Base-by-base conservation (phyloP, 2,113 vertebrate genomes). In the Podarcis raffonei region DNA sequence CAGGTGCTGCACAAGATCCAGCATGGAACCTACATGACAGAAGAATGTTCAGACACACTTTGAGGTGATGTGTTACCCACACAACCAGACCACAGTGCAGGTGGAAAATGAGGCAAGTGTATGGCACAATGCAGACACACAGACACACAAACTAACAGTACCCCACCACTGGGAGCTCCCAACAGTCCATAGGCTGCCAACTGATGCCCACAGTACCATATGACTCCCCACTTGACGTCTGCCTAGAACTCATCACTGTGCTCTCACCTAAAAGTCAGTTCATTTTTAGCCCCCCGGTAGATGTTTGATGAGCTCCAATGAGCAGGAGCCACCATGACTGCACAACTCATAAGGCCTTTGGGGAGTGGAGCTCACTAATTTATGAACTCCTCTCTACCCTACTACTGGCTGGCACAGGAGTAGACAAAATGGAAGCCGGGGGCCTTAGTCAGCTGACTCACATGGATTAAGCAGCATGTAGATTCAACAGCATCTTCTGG, bases 1-100 rank as follows among this genome's bases (percentile, higher is more conserved):
- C 95, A 98, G 97, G 91, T 97, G 97, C 93, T 98, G 97, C 95
- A 98, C 97, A 92, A 98, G 97, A 95, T 98, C 97, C 96, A 89
- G 96, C 97, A 97, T 97, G 96, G 97, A 97, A 97, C 97, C 97
- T 97, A 97, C 93, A 86, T 77, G 96, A 96, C 92, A 96, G 92
- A 96, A 95, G 93, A 96, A 96, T 88, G 96, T 93, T 95, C 94
- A 96, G 93, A 96, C 0, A 23, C 62, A 89, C 92, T 91, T 77
- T 77, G 81, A 77, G 27, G 81, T 83, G 81, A 23, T 68, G 62
- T 48, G 81, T 37, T 83, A 82, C 87, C 72, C 53, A 65, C 74
- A 88, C 72, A 88, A 77, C 72, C 81, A 83, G 42, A 77, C 62
- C 87, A 83, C 72, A 77, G 87, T 83, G 87, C 81, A 88, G 87